Percentiles rank a stretch among this genome's conserved stretches.
phyloP scores from a whole-genome alignment of 2,888 invertebrate species.

The Patella caerulea region DNA sequence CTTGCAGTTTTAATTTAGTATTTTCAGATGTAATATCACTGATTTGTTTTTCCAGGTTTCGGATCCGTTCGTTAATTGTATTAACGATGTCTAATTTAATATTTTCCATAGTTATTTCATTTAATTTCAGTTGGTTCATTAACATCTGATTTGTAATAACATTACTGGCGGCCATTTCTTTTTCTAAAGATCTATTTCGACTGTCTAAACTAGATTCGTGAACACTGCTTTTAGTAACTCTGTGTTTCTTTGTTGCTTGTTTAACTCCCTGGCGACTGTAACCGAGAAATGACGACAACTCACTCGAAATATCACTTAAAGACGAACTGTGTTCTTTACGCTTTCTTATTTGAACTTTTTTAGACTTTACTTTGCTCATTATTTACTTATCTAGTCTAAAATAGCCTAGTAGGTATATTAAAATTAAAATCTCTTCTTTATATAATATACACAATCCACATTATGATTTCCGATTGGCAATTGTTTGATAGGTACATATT shows the following conservation, averaged over 20 bases:
- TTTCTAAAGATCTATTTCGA: neutral
- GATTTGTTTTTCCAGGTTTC: too few species aligned
- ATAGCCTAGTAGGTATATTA: too few species aligned
- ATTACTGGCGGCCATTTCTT: neutral
- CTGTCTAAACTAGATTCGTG: neutral
- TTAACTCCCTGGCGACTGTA: too few species aligned
- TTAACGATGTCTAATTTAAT: too few species aligned
- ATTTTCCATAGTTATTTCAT: neutral
- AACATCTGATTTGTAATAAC: slow-evolving; percentile 2
- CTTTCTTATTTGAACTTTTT: neutral
- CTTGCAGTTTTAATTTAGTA: neutral
- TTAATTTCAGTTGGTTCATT: neutral
- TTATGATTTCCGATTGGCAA: too few species aligned
- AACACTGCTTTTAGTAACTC: neutral
- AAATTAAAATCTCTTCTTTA: too few species aligned
- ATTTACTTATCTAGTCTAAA: too few species aligned
- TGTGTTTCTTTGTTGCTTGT: neutral
- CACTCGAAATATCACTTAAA: neutral
- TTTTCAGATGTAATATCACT: too few species aligned
- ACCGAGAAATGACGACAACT: neutral
- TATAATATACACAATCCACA: too few species aligned
- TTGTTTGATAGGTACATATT: too few species aligned
- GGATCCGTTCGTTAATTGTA: too few species aligned
- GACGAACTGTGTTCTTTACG: neutral
- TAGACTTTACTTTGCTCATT: too few species aligned